These are phyloP conservation scores for Tachystola acroxantha DNA, from an alignment of 2,888 invertebrate genomes.

Conservation along the genomic window DNA sequence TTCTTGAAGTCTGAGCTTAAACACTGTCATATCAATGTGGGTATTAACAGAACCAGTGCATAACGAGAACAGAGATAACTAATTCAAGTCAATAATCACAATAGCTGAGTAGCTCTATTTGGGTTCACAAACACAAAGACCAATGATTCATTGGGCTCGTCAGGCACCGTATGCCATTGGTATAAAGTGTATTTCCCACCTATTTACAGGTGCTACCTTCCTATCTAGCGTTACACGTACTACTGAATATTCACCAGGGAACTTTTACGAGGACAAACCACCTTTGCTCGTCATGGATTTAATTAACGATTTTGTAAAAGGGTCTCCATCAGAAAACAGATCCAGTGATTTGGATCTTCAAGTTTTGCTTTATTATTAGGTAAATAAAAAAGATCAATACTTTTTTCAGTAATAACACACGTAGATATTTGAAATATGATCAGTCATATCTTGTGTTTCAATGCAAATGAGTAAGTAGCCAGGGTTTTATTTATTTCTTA, in stretches of 20 bases:
- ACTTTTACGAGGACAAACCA: slow-evolving; percentile 56
- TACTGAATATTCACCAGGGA: slow-evolving; percentile 37
- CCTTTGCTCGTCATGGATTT: slow-evolving; percentile 50
- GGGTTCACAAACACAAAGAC: slow-evolving; percentile 22
- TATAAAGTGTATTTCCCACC: slow-evolving; percentile 21
- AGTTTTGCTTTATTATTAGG: too few species aligned
- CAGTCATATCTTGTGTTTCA: too few species aligned
- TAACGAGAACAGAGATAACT: slow-evolving; percentile 36
- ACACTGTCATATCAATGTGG: too few species aligned
- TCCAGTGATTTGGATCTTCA: slow-evolving; percentile 24
- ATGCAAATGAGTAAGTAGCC: too few species aligned
- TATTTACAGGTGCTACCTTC: background rate
- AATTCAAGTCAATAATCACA: slow-evolving; percentile 46
- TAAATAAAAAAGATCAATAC: too few species aligned
- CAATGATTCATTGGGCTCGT: slow-evolving; percentile 11
- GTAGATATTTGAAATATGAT: too few species aligned
- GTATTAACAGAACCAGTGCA: slow-evolving; percentile 28
- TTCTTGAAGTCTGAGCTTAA: too few species aligned
- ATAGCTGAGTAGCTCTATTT: slow-evolving; percentile 25
- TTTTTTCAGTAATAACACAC: too few species aligned
- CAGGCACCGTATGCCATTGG: slow-evolving; percentile 15
- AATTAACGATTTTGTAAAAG: slow-evolving; percentile 53
- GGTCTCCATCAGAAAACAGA: slow-evolving; percentile 36
- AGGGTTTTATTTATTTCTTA: too few species aligned
- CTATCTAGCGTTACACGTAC: slow-evolving; percentile 12